A percentile compares a stretch with the other conserved stretches of the same genome.
Conservation (phyloP, 2,113 vertebrate genomes). For the Pelecanus crispus region DNA sequence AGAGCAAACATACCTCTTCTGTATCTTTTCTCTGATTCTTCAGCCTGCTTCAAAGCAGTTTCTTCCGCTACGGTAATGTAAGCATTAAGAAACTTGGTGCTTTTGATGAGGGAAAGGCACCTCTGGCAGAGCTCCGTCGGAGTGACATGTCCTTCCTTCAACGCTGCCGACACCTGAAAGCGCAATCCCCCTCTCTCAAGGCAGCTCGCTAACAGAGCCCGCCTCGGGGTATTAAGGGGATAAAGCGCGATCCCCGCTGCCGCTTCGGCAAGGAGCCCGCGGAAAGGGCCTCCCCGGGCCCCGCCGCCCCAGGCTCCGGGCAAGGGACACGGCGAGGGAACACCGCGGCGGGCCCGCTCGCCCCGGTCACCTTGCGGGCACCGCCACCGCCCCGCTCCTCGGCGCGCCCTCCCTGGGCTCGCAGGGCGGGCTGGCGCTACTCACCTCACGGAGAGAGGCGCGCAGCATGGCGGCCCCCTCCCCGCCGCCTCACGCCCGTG, state of each 20-base stretch:
- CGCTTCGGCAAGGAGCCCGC: neutral
- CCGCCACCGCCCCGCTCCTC: too few species aligned
- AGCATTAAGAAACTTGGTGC: conserved; percentile 85
- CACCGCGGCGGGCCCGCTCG: neutral
- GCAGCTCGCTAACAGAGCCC: neutral
- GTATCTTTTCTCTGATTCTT: conserved; percentile 81
- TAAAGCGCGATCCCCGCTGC: neutral
- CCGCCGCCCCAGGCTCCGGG: too few species aligned
- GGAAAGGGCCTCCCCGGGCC: neutral
- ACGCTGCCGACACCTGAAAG: conserved; percentile 80
- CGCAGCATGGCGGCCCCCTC: conserved; percentile 70
- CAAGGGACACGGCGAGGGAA: accelerated
- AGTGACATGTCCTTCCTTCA: conserved; percentile 82
- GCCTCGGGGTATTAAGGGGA: accelerated
- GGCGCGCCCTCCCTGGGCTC: accelerated
- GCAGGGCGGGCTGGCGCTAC: neutral
- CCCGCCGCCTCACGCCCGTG: neutral
- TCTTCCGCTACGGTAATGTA: conserved; percentile 88
- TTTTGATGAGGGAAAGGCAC: conserved; percentile 83
- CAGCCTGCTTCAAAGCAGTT: conserved; percentile 83
- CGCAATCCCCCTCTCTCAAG: neutral
- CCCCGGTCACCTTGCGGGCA: neutral
- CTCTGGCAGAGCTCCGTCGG: conserved; percentile 87
- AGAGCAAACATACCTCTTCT: conserved; percentile 69
- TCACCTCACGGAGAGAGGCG: conserved; percentile 83